A percentile compares a stretch with the other conserved stretches of the same genome.
phyloP scores from a whole-genome alignment of 2,888 invertebrate species.

The Dendrolimus houi region DNA sequence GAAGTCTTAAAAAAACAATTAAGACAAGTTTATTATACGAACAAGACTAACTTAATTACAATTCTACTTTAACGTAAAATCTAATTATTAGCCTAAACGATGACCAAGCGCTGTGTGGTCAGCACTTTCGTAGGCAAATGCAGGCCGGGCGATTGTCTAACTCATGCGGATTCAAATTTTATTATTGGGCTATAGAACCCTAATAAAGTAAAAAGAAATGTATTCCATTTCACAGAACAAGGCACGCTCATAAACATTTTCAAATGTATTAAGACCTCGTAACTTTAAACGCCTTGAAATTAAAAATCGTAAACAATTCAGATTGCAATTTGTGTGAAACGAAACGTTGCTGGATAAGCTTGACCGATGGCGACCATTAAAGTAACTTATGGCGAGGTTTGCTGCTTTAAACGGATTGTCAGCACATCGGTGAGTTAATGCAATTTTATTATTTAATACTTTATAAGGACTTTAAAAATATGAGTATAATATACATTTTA shows the following conservation, averaged over 20 bases:
- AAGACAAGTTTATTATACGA: no score
- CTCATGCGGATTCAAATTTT: no score
- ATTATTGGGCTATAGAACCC: no score
- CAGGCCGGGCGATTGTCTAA: no score
- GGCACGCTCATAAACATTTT: not conserved
- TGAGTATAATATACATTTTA: no score
- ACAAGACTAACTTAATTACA: no score
- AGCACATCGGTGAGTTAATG: not conserved
- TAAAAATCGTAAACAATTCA: slow-evolving; percentile 2
- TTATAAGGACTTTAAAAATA: not conserved
- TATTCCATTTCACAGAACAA: not conserved
- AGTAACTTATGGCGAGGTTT: not conserved
- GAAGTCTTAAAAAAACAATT: no score
- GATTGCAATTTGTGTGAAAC: slow-evolving; percentile 2
- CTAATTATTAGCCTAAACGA: no score
- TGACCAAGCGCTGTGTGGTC: no score
- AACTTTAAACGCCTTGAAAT: not conserved
- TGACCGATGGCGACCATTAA: not conserved
- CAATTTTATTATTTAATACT: not conserved
- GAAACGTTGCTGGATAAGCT: not conserved
- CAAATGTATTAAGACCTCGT: not conserved
- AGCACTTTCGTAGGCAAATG: no score
- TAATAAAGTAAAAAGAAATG: not conserved
- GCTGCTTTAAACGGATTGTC: not conserved
- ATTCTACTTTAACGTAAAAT: no score